phyloP scores from a whole-genome alignment of 2,113 vertebrate genomes.

The Ictidomys tridecemlineatus region DNA sequence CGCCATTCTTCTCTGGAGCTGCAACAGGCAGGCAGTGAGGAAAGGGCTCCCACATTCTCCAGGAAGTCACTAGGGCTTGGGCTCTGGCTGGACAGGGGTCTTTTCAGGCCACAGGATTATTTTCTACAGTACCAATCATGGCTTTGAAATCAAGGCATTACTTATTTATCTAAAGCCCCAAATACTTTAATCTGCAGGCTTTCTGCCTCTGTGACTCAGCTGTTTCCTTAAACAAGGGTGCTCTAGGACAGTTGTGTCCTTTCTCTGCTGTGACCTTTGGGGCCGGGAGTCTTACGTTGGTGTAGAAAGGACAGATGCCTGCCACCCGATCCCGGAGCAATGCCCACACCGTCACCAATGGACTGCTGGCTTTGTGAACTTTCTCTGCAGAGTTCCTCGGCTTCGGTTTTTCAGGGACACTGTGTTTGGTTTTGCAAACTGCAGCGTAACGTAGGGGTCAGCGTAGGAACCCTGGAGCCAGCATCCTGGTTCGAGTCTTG shows the following conservation, averaged over 20 bases:
- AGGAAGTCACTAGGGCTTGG: not conserved
- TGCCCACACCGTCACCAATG: not conserved
- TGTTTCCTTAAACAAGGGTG: not conserved
- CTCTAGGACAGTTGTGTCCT: accelerated
- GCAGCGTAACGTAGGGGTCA: no score
- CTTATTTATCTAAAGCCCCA: not conserved
- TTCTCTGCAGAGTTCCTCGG: not conserved
- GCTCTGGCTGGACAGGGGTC: accelerated
- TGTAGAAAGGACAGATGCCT: accelerated
- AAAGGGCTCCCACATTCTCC: accelerated
- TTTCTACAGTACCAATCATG: accelerated
- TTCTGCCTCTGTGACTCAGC: not conserved
- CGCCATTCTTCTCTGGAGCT: not conserved
- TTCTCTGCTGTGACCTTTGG: not conserved
- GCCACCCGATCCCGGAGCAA: not conserved
- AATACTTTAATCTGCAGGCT: not conserved
- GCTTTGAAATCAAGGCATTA: not conserved
- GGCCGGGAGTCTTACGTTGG: accelerated
- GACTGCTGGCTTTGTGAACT: no score
- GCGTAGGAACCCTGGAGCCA: accelerated
- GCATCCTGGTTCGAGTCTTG: not conserved
- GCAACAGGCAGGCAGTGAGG: not conserved
- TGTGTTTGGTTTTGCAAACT: not conserved
- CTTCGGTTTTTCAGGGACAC: not conserved
- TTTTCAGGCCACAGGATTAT: not conserved